Conservation (phyloP, 2,888 invertebrate genomes). For the Mantis religiosa region DNA sequence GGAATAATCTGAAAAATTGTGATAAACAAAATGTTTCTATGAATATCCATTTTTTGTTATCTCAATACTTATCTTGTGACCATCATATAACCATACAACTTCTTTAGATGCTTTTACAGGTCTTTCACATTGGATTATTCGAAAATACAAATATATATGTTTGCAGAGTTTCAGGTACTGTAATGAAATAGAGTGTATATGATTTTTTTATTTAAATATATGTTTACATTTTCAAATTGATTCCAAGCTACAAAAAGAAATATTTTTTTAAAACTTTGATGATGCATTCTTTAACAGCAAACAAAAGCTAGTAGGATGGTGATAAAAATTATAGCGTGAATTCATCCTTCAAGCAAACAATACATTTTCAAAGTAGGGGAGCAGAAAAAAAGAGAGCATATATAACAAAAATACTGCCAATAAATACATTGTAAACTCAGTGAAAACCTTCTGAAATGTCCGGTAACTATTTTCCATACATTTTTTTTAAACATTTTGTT, state of each 20-base stretch:
- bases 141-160: background rate
- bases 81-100: too few relatives aligned
- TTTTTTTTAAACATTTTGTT: background rate
- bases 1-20: too few relatives aligned
- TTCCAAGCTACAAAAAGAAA: background rate
- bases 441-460: background rate
- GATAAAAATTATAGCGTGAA: background rate
- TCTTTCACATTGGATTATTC: too few relatives aligned
- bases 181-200: background rate
- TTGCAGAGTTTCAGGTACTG: background rate
- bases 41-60: too few relatives aligned
- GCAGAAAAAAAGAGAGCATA: too few relatives aligned
- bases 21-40: too few relatives aligned
- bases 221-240: background rate
- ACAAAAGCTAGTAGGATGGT: background rate
- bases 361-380: background rate
- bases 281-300: background rate
- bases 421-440: background rate
- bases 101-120: too few relatives aligned
- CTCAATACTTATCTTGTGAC: too few relatives aligned
- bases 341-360: background rate
- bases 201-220: background rate
- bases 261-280: background rate
- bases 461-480: background rate
- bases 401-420: background rate